These are phyloP conservation scores for Drosophila nigrodunni DNA, from an alignment of 1,140 invertebrate genomes.

Conservation along the genomic window DNA sequence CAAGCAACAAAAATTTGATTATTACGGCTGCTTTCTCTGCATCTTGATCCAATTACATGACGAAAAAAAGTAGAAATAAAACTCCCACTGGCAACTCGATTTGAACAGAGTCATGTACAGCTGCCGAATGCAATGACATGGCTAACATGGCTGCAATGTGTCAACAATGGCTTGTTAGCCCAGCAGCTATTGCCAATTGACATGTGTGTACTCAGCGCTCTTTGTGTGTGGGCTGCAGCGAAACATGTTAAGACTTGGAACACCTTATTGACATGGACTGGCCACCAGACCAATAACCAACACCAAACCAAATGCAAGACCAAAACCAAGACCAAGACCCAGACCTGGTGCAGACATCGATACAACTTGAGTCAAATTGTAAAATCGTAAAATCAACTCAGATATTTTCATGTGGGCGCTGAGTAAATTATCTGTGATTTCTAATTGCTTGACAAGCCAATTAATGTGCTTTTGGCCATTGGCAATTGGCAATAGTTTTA, in stretches of 20 bases:
- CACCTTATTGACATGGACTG: slow-evolving; percentile 67
- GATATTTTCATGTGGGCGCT: slow-evolving; percentile 32
- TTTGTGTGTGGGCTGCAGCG: slow-evolving; percentile 57
- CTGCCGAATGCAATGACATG: slow-evolving; percentile 57
- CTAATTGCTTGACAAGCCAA: slow-evolving; percentile 78
- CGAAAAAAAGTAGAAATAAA: slow-evolving; percentile 33
- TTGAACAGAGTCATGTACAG: slow-evolving; percentile 26
- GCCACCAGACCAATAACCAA: background rate
- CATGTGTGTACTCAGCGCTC: slow-evolving; percentile 26
- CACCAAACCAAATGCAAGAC: background rate
- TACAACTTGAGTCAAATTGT: slow-evolving; percentile 26
- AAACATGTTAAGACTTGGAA: slow-evolving; percentile 58
- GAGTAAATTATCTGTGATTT: slow-evolving; percentile 74
- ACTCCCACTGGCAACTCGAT: slow-evolving; percentile 55
- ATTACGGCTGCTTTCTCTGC: slow-evolving; percentile 47
- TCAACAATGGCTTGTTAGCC: slow-evolving; percentile 80
- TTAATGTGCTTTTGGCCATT: slow-evolving; percentile 55
- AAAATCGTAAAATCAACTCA: slow-evolving; percentile 9
- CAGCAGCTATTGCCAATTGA: slow-evolving; percentile 52
- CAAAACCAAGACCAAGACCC: background rate
- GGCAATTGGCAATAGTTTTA: slow-evolving; percentile 20
- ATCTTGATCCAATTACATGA: slow-evolving; percentile 54
- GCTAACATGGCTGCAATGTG: slow-evolving; percentile 79
- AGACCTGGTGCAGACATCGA: background rate
- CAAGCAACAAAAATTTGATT: slow-evolving; percentile 43